These are phyloP conservation scores for Pomatorhinus ruficollis DNA, from an alignment of 2,113 vertebrate genomes.

Conservation along the genomic window DNA sequence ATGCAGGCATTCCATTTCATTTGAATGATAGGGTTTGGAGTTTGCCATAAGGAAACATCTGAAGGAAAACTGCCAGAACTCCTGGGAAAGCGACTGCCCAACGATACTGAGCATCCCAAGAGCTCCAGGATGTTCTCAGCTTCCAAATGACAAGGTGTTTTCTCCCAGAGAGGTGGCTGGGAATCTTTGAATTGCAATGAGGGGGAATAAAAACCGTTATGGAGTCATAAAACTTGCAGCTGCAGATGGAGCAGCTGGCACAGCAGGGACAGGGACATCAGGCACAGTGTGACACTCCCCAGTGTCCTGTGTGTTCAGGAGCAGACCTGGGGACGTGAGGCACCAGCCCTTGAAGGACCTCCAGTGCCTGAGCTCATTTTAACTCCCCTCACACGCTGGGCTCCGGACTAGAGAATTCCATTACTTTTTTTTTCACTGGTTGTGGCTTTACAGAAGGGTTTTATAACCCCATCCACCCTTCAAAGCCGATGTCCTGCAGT, in stretches of 20 bases:
- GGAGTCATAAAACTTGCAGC: not conserved
- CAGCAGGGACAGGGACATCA: not conserved
- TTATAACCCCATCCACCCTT: not conserved
- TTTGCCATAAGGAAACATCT: not conserved
- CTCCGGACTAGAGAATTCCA: not conserved
- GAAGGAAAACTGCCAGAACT: not conserved
- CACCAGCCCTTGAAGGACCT: not conserved
- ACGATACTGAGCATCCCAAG: not conserved
- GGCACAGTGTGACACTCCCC: not conserved
- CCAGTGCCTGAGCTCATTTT: too few species aligned
- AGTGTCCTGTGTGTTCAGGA: not conserved
- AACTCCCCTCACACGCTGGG: not conserved
- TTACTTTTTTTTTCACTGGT: fast-evolving
- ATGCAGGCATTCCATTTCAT: not conserved
- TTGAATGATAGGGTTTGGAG: not conserved
- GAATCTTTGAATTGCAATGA: not conserved
- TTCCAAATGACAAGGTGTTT: not conserved
- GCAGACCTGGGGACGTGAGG: not conserved
- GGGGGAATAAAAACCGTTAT: not conserved
- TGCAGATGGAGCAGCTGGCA: not conserved
- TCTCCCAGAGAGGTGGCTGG: not conserved
- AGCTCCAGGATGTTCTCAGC: not conserved
- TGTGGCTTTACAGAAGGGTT: not conserved
- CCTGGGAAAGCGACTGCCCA: not conserved
- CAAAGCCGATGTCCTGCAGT: not conserved